Base-by-base conservation (phyloP, 1,140 invertebrate genomes). In the Vanessa atalanta region DNA sequence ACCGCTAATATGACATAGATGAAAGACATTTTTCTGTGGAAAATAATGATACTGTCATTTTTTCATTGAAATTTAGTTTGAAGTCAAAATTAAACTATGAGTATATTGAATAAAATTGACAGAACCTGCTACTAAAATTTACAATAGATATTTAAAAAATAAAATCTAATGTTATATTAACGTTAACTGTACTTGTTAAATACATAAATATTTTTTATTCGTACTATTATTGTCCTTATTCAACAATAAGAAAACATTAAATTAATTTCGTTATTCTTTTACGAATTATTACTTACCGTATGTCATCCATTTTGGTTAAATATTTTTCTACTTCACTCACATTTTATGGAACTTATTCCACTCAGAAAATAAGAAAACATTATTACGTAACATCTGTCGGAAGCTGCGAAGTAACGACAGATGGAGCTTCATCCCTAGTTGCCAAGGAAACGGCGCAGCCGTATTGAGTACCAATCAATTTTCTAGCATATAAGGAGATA, bases 361-460 rank as follows among this genome's bases (percentile, higher is more conserved):
- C 50, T 60, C 50, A 47, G 43, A 57, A 69, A 75, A 61, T 43
- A 71, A 70, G 37, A 51, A 71, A 71, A 68, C 61, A 67, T 72
- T 37, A 79, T 86, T 83, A 81, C 73, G 77, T 86, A 83, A 84
- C 70, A 48, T 78, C 73, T 77, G 79, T 76, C 51, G 76, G 88
- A 92, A 84, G 86, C 88, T 90, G 88, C 57, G 55, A 67, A 51
- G 57, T 64, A 75, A 79, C 83, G 75, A 74, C 51, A 87, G 83
- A 83, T 88, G 85, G 86, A 86, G 85, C 85, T 70, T 69, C 70
- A 83, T 89, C 88, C 81, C 77, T n/a, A 26, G 79, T 87, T 80
- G 68, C 70, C 77, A 75, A 75, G 75, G 83, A 11, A 76, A 88
- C 79, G 66, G 83, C 88, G 86, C 89, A 90, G 74, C 78, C 89